Evolutionary conservation across 2,113 vertebrate genomes (phyloP).

Genomic region (Menidia beryllina): DNA sequence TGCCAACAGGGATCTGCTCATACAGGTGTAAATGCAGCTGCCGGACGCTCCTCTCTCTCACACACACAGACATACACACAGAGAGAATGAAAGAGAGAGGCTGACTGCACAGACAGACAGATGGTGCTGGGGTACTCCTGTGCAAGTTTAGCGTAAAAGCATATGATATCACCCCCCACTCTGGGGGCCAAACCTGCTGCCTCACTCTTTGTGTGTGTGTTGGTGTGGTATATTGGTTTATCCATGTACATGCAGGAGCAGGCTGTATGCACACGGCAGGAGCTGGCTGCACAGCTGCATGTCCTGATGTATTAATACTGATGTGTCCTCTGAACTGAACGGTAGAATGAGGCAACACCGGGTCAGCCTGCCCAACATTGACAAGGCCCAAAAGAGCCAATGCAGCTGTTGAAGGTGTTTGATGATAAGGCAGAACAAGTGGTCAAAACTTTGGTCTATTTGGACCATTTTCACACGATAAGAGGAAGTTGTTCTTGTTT

Average conservation of each 20-base stretch:
- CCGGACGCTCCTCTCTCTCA: conserved; percentile 63
- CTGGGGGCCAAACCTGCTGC: conserved; percentile 67
- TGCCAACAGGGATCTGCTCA: conserved; percentile 88
- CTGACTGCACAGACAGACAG: conserved; percentile 62
- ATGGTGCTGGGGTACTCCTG: conserved; percentile 70
- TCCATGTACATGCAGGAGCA: conserved; percentile 35
- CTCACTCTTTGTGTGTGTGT: conserved; percentile 32
- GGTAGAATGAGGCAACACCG: neutral
- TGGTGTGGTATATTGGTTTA: conserved; percentile 22
- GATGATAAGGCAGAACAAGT: neutral
- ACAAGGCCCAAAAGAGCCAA: neutral
- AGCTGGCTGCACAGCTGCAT: conserved; percentile 59
- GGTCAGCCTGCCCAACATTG: neutral
- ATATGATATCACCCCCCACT: conserved; percentile 69
- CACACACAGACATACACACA: conserved; percentile 33
- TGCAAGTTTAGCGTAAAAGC: conserved; percentile 64
- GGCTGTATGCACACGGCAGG: conserved; percentile 25
- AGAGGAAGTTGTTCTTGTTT: neutral
- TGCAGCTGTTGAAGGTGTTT: neutral
- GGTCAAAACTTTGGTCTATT: neutral
- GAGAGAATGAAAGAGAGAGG: conserved; percentile 13
- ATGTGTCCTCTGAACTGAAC: conserved; percentile 56
- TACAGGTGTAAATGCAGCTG: conserved; percentile 94
- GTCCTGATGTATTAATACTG: conserved; percentile 68
- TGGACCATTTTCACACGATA: neutral